A percentile compares a stretch with the other conserved stretches of the same genome.
Conservation (phyloP, 1,140 invertebrate species). For the Drosophila triauraria region DNA sequence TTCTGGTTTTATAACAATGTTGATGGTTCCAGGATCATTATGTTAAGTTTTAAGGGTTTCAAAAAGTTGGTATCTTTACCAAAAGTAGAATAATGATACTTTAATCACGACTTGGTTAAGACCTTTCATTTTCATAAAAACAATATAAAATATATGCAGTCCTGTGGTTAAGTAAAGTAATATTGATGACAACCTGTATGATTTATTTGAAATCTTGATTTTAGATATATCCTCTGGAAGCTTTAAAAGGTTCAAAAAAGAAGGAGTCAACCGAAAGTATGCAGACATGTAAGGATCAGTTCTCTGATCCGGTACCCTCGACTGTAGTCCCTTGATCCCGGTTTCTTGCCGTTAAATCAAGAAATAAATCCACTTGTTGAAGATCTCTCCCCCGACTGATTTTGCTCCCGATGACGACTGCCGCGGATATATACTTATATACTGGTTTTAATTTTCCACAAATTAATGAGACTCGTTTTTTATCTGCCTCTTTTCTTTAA, state of each 20-base stretch:
- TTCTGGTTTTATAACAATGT: too few species aligned
- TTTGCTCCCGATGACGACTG: constrained; percentile 8
- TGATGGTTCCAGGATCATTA: too few species aligned
- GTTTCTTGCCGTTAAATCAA: neutral
- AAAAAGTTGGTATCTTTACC: too few species aligned
- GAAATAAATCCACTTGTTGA: constrained; percentile 9
- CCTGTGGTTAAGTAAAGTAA: neutral
- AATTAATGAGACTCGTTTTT: constrained; percentile 25
- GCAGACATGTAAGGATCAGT: neutral
- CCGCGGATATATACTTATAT: constrained; percentile 1
- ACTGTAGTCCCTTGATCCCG: neutral
- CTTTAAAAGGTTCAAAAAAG: neutral
- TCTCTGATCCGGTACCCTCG: neutral
- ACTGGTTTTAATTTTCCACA: constrained; percentile 21
- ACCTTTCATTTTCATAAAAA: neutral
- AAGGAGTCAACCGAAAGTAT: neutral
- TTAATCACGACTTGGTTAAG: neutral
- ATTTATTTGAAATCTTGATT: neutral
- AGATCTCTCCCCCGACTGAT: constrained; percentile 12
- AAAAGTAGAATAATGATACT: too few species aligned
- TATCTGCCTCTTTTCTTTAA: constrained; percentile 17
- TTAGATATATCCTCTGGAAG: neutral
- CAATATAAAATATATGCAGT: neutral
- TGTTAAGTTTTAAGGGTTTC: too few species aligned
- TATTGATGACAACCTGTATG: neutral